A percentile compares a stretch with the other conserved stretches of the same genome.
These are phyloP conservation scores for Ailurus styani DNA, from an alignment of 2,113 vertebrate species.

Conservation along the genomic window DNA sequence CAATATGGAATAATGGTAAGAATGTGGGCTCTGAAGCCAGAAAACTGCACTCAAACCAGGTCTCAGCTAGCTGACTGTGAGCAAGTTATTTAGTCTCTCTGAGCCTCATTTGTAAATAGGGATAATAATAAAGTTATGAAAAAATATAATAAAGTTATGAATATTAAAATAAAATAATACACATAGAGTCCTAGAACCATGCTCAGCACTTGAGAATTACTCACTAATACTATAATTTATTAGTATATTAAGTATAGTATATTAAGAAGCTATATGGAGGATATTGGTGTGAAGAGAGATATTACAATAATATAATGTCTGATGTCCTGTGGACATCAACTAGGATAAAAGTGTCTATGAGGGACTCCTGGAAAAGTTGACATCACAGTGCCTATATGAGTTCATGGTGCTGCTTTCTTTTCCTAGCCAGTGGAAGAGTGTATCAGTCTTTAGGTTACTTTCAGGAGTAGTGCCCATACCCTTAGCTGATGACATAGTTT, in stretches of 20 bases:
- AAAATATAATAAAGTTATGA: not conserved
- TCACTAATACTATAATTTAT: not conserved
- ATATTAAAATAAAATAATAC: not conserved
- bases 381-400: not conserved
- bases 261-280: not conserved
- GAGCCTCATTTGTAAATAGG: not conserved
- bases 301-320: not conserved
- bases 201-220: not conserved
- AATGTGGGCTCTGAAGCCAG: not conserved
- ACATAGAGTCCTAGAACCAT: not conserved
- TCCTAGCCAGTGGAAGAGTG: not conserved
- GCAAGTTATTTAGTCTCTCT: not conserved
- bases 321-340: not conserved
- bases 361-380: not conserved
- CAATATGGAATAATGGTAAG: too few relatives aligned
- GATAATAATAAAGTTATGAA: not conserved
- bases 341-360: not conserved
- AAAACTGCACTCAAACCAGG: not conserved
- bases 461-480: not conserved
- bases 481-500: not conserved
- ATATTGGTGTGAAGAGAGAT: not conserved
- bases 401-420: not conserved
- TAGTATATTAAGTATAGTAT: not conserved
- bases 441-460: not conserved
- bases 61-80: not conserved